Base-by-base conservation (phyloP, 2,888 invertebrate genomes). In the Pachliopta kotzebuea region DNA sequence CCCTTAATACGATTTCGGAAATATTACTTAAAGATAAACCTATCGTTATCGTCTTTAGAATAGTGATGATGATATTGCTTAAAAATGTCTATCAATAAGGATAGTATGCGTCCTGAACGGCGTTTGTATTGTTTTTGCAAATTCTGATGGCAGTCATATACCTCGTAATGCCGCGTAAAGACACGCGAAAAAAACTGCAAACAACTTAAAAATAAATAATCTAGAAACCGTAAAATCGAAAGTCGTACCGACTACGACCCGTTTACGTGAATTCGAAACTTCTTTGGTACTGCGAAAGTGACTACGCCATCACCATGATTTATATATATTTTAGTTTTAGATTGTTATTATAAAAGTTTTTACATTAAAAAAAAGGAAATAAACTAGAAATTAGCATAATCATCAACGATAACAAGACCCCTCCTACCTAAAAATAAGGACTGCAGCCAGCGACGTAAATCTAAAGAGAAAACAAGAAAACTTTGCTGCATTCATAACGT, bases 41-140 rank as follows among this genome's bases (percentile, higher is more conserved):
- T 8, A 14, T 14, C 11, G 55, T 64, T 65, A 67, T 68, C 66
- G 66, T 54, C 31, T 57, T 37, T 49, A 45, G 17, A 68, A 72
- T 67, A 65, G 66, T 65, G 71, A 70, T 83, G 83, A 84, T 75
- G 80, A 79, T 78, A 84, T 74, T 71, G 71, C 72, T 66, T 70
- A 80, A 80, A 77, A 76, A 84, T 81, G 82, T 78, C 79, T 77
- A 71, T 70, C 73, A 73, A 71, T 74, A 75, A 76, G 73, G 76
- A 78, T 76, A 69, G 69, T 75, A 66, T 68, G 67, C 67, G 69
- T 75, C 74, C 76, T 31, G 23, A 21, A 57, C 52, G 37, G 72
- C 78, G 80, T 80, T 37, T 70, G 71, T 69, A 80, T 88, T 90
- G 88, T 88, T 89, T 89, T 88, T 88, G 89, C 88, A 84, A 77